A percentile compares a stretch with the other conserved stretches of the same genome.
These are phyloP conservation scores for Parelbella ahira DNA, from an alignment of 2,888 invertebrate genomes.

Conservation along the genomic window DNA sequence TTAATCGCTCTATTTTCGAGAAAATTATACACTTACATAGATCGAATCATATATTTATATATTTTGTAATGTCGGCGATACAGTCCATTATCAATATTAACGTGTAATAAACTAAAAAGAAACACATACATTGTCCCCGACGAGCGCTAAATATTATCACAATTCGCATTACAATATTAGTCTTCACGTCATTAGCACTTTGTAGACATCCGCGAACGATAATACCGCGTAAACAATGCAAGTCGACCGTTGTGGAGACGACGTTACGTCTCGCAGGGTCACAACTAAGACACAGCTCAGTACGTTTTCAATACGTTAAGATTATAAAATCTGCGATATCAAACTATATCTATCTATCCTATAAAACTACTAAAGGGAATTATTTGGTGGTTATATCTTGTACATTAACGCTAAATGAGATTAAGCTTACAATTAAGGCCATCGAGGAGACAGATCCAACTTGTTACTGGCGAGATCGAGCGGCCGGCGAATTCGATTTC, in stretches of 20 bases:
- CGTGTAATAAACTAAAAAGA: conserved; percentile 7
- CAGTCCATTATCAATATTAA: conserved; percentile 6
- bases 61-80: not conserved
- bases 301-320: no score
- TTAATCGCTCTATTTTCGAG: no score
- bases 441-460: conserved; percentile 17
- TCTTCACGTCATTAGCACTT: conserved; percentile 8
- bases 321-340: conserved; percentile 47
- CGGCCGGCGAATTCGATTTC: conserved; percentile 20
- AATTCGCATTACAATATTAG: conserved; percentile 15
- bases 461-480: conserved; percentile 27
- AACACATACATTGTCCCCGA: conserved; percentile 14
- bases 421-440: conserved; percentile 46
- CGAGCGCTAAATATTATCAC: conserved; percentile 22
- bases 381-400: conserved; percentile 77
- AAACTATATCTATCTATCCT: conserved; percentile 31
- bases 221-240: conserved; percentile 35
- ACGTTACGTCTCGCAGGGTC: no score
- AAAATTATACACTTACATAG: no score
- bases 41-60: no score
- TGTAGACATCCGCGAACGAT: conserved; percentile 33
- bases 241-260: no score
- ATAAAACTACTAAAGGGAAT: conserved; percentile 56
- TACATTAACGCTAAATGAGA: conserved; percentile 73
- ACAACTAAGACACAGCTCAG: no score